Percentiles rank a stretch among this genome's conserved stretches.
phyloP scores from a whole-genome alignment of 2,113 vertebrate genomes.

The Anoura caudifer region DNA sequence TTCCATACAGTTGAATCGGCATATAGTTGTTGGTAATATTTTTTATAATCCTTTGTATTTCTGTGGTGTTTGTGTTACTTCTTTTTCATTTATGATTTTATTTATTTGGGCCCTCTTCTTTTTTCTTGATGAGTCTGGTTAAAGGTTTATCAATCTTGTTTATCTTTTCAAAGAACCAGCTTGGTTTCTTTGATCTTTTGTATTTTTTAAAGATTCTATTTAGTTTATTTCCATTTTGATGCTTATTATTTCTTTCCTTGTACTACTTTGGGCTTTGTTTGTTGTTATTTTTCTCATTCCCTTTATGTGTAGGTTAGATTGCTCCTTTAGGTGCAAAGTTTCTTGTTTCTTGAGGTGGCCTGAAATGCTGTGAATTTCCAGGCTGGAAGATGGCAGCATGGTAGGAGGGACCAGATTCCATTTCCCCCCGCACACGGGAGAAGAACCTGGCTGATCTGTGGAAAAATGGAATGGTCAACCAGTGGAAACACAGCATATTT shows the following conservation, averaged over 20 bases:
- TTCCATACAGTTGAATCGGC: too few species aligned
- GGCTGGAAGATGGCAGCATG: too few species aligned
- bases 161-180: neutral
- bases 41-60: neutral
- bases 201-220: neutral
- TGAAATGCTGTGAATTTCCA: neutral
- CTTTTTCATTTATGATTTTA: neutral
- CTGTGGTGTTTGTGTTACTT: neutral
- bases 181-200: neutral
- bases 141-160: neutral
- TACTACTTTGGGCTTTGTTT: neutral
- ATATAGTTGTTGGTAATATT: neutral
- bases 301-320: neutral
- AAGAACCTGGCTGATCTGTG: too few species aligned
- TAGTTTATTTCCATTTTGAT: neutral
- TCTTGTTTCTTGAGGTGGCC: neutral
- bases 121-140: neutral
- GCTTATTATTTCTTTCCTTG: neutral
- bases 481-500: too few species aligned
- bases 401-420: too few species aligned
- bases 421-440: too few species aligned
- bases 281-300: neutral
- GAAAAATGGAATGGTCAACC: too few species aligned
- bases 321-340: neutral
- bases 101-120: neutral